phyloP scores from a whole-genome alignment of 2,797 vertebrate species.

The Lutjanus campechanus region DNA sequence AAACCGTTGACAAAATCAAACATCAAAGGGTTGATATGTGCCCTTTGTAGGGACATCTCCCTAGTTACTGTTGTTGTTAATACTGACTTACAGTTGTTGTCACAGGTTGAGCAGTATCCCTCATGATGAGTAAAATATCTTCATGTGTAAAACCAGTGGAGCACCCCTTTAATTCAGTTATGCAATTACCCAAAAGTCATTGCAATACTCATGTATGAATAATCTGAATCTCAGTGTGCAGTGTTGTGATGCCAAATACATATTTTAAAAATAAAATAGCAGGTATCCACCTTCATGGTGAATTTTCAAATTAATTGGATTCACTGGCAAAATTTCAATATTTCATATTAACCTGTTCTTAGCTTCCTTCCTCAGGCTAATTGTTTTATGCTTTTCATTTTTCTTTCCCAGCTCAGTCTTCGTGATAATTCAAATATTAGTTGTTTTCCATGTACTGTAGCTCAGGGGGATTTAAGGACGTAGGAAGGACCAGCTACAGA shows the following conservation, averaged over 20 bases:
- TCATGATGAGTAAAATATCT: neutral
- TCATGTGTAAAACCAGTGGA: neutral
- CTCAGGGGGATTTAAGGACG: slow-evolving; percentile 25
- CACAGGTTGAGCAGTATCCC: neutral
- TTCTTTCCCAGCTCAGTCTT: neutral
- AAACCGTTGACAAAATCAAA: too few relatives aligned
- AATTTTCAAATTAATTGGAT: slow-evolving; percentile 29
- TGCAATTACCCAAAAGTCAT: neutral
- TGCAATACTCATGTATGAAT: neutral
- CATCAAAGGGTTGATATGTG: too few relatives aligned
- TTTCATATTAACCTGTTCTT: slow-evolving; percentile 13
- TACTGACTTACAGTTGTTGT: neutral
- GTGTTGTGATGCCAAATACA: slow-evolving; percentile 20
- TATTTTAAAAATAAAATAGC: slow-evolving; percentile 6
- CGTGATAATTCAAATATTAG: slow-evolving; percentile 3
- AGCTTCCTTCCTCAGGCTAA: slow-evolving; percentile 20
- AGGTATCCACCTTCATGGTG: slow-evolving; percentile 16
- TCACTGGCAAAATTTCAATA: slow-evolving; percentile 23
- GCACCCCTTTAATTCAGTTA: neutral
- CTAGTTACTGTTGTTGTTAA: too few relatives aligned
- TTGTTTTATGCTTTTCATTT: slow-evolving; percentile 10
- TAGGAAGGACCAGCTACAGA: slow-evolving; percentile 15
- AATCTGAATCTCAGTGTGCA: neutral
- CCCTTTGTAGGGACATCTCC: too few relatives aligned
- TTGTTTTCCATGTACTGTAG: neutral